Evolutionary conservation across 2,113 vertebrate genomes (phyloP).

Genomic region (Cephalopterus ornatus): DNA sequence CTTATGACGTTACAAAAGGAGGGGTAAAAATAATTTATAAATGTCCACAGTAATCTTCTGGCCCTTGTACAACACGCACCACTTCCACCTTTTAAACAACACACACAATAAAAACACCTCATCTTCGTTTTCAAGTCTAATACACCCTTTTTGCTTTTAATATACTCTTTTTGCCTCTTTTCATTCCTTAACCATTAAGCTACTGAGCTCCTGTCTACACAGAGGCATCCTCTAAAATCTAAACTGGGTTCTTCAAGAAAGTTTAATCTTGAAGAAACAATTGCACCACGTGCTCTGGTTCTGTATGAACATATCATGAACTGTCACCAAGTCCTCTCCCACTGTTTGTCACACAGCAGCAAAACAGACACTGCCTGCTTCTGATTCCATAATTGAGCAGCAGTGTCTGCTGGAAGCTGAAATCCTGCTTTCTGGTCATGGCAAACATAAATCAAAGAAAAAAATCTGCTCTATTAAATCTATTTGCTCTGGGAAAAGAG

Average conservation of each 20-base stretch:
- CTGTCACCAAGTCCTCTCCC: constrained; percentile 20
- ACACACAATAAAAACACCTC: neutral
- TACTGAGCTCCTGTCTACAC: neutral
- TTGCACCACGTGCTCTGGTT: neutral
- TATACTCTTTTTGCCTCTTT: neutral
- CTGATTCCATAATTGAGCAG: neutral
- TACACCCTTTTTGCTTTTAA: neutral
- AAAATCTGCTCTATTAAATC: constrained; percentile 29
- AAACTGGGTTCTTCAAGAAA: neutral
- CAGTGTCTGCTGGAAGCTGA: neutral
- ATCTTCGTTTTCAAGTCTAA: neutral
- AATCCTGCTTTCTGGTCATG: constrained; percentile 36
- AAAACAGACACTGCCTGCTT: neutral
- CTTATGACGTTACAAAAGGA: neutral
- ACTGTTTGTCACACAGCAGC: constrained; percentile 48
- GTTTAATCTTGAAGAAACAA: neutral
- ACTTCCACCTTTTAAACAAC: neutral
- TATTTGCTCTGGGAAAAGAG: constrained; percentile 26
- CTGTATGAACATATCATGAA: constrained; percentile 9
- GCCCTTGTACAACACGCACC: neutral
- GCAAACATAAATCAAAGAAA: constrained; percentile 60
- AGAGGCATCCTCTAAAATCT: neutral
- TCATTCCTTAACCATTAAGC: neutral
- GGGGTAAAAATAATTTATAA: neutral
- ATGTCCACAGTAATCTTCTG: neutral